Conservation (phyloP, 2,113 vertebrate genomes). For the Anoplopoma fimbria region DNA sequence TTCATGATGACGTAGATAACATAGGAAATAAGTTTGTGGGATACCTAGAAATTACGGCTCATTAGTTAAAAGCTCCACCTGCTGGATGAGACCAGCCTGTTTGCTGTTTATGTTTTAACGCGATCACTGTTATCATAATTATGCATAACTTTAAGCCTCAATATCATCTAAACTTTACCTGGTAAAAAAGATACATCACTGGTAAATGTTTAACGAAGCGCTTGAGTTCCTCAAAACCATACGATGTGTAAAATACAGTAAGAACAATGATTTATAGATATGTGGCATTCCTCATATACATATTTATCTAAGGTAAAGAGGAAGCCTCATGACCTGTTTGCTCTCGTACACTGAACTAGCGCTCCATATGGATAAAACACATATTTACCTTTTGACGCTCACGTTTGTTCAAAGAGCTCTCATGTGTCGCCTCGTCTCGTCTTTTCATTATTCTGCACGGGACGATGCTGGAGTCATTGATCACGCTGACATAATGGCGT, state of each 20-base stretch:
- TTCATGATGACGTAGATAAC: too few relatives aligned
- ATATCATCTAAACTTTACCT: background rate
- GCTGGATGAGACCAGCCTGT: too few relatives aligned
- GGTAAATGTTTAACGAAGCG: background rate
- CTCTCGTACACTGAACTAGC: too few relatives aligned
- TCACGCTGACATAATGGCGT: background rate
- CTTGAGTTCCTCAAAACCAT: background rate
- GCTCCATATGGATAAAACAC: background rate
- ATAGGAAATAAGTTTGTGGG: too few relatives aligned
- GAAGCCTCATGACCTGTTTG: background rate
- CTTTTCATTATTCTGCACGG: background rate
- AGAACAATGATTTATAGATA: background rate
- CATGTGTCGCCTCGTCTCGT: slow-evolving; percentile 5
- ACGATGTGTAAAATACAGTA: background rate
- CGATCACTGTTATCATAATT: too few relatives aligned
- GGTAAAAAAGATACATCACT: background rate
- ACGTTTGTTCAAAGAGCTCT: slow-evolving; percentile 1
- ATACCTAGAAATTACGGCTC: too few relatives aligned
- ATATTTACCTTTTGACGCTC: slow-evolving; percentile 26
- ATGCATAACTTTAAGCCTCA: too few relatives aligned
- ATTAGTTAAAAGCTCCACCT: too few relatives aligned
- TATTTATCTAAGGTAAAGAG: background rate
- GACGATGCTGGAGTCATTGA: too few relatives aligned
- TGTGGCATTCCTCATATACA: too few relatives aligned
- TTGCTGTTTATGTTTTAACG: too few relatives aligned